These are phyloP conservation scores for Thunnus thynnus DNA, from an alignment of 2,113 vertebrate species.

Conservation along the genomic window DNA sequence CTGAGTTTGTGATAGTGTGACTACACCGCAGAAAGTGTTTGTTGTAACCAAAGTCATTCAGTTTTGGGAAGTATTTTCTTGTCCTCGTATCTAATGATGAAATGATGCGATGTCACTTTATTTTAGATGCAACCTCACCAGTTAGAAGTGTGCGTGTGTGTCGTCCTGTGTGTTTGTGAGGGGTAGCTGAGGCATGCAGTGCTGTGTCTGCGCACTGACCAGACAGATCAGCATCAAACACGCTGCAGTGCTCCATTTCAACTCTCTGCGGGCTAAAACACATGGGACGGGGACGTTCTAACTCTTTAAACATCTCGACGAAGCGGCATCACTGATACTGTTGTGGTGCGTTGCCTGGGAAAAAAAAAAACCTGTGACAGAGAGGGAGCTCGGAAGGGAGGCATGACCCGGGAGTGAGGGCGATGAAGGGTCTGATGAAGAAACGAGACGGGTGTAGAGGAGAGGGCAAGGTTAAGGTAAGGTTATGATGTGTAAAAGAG, in stretches of 20 bases:
- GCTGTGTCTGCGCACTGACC: conserved; percentile 77
- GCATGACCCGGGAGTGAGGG: neutral
- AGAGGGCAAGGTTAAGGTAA: neutral
- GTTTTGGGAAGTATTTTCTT: neutral
- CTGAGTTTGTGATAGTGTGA: neutral
- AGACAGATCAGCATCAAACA: conserved; percentile 79
- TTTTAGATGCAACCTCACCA: conserved; percentile 22
- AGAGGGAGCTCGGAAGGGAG: conserved; percentile 10
- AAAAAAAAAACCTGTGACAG: conserved; percentile 15
- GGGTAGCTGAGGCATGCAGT: conserved; percentile 52
- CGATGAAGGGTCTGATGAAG: neutral
- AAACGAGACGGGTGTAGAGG: neutral
- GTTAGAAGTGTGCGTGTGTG: conserved; percentile 21
- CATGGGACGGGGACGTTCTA: conserved; percentile 18
- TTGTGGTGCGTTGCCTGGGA: neutral
- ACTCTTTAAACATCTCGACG: conserved; percentile 20
- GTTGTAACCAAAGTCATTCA: neutral
- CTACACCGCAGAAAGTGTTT: neutral
- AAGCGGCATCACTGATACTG: conserved; percentile 11
- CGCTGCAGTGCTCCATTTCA: conserved; percentile 31
- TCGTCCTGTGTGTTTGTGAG: conserved; percentile 22
- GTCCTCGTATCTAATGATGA: conserved; percentile 8
- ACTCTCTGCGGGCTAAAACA: conserved; percentile 36
- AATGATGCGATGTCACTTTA: conserved; percentile 18
- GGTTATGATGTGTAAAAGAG: neutral